phyloP scores from a whole-genome alignment of 2,113 vertebrate species.

The Recurvirostra avosetta region DNA sequence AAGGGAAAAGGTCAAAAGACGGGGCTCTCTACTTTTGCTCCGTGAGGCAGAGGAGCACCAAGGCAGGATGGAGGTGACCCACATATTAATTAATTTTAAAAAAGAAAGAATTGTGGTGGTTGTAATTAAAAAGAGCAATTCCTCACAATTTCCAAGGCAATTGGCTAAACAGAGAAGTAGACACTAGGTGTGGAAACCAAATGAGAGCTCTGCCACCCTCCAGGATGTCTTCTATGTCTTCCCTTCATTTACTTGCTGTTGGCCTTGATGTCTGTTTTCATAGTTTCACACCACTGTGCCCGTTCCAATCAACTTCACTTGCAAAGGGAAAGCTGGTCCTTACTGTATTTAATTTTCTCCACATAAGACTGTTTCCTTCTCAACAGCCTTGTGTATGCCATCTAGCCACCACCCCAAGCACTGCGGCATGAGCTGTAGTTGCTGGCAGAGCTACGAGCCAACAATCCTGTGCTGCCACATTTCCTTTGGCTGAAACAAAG shows the following conservation, averaged over 20 bases:
- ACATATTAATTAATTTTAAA: neutral
- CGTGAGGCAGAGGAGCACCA: neutral
- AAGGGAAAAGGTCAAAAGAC: neutral
- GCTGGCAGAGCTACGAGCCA: neutral
- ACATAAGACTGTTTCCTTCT: neutral
- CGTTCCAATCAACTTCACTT: neutral
- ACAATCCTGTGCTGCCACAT: neutral
- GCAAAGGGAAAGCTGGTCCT: neutral
- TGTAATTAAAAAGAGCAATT: neutral
- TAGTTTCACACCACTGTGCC: neutral
- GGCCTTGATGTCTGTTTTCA: neutral
- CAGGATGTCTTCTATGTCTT: neutral
- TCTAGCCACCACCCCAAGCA: neutral
- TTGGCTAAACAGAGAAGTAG: neutral
- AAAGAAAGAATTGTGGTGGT: neutral
- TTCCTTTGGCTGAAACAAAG: neutral
- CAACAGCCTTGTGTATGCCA: neutral
- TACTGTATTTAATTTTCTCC: neutral
- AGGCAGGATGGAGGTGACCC: neutral
- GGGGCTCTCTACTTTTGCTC: neutral
- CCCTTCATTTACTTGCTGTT: neutral
- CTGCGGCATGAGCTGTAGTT: rapidly evolving
- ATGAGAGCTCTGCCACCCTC: neutral
- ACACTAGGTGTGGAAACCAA: neutral
- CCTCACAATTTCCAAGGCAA: neutral